Conservation (phyloP, 2,888 invertebrate genomes). For the Dicranocentrus wangi region DNA sequence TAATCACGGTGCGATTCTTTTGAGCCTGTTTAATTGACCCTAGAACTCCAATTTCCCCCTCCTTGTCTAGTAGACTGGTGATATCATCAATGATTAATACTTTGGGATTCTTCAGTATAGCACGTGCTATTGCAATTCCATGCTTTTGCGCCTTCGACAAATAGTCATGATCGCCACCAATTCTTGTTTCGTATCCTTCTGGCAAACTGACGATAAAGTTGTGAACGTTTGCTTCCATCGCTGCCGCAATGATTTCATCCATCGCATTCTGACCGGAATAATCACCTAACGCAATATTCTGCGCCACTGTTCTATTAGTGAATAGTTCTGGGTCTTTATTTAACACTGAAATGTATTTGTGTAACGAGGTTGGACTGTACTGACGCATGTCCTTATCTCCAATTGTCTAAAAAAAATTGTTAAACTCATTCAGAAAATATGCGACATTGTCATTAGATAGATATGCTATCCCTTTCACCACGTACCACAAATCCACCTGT, state of each 20-base stretch:
- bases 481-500: constrained; percentile 53
- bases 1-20: constrained; percentile 46
- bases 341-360: constrained; percentile 49
- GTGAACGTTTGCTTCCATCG: constrained; percentile 63
- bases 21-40: constrained; percentile 40
- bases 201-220: constrained; percentile 61
- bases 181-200: constrained; percentile 60
- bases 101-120: constrained; percentile 54
- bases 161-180: constrained; percentile 53
- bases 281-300: constrained; percentile 67
- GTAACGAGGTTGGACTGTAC: constrained; percentile 26
- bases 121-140: constrained; percentile 54
- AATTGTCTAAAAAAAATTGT: constrained; percentile 40
- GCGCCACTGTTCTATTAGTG: constrained; percentile 59
- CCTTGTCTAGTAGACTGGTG: constrained; percentile 37
- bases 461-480: no score
- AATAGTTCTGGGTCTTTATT: constrained; percentile 61
- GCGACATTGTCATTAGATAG: no score
- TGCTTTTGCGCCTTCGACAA: constrained; percentile 55
- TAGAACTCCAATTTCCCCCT: constrained; percentile 53
- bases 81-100: constrained; percentile 57
- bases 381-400: constrained; percentile 46
- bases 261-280: constrained; percentile 38
- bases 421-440: no score
- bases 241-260: constrained; percentile 60